A percentile compares a stretch with the other conserved stretches of the same genome.
These are phyloP conservation scores for Cossypha dichroa DNA, from an alignment of 2,797 vertebrate species.

Conservation along the genomic window DNA sequence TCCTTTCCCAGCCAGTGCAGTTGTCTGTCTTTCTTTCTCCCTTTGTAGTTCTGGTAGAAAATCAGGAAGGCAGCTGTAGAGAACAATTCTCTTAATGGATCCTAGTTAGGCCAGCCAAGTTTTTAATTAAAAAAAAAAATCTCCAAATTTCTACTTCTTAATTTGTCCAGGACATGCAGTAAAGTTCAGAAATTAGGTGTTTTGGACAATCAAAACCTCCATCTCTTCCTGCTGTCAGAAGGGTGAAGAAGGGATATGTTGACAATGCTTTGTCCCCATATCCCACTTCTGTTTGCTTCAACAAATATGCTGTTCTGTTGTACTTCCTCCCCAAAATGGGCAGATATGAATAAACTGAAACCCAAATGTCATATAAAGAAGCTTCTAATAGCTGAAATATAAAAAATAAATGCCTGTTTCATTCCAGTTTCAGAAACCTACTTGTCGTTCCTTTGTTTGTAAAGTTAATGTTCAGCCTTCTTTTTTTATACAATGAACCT, in stretches of 20 bases:
- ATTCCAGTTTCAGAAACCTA: not conserved
- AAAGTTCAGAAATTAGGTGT: not conserved
- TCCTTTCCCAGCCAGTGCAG: not conserved
- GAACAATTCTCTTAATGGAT: not conserved
- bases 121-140: not conserved
- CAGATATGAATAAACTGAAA: not conserved
- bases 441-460: not conserved
- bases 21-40: not conserved
- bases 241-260: not conserved
- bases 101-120: not conserved
- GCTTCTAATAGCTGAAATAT: not conserved
- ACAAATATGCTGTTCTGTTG: fast-evolving
- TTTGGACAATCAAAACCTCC: not conserved
- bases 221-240: not conserved
- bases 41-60: not conserved
- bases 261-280: not conserved
- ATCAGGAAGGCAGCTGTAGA: not conserved
- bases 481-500: not conserved
- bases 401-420: not conserved
- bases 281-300: not conserved
- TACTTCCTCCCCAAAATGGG: not conserved
- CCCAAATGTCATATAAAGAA: not conserved
- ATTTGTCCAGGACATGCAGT: not conserved
- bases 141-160: not conserved
- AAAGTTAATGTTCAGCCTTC: not conserved